These are phyloP conservation scores for Seriola rivoliana DNA, from an alignment of 2,113 vertebrate species.

Conservation along the genomic window DNA sequence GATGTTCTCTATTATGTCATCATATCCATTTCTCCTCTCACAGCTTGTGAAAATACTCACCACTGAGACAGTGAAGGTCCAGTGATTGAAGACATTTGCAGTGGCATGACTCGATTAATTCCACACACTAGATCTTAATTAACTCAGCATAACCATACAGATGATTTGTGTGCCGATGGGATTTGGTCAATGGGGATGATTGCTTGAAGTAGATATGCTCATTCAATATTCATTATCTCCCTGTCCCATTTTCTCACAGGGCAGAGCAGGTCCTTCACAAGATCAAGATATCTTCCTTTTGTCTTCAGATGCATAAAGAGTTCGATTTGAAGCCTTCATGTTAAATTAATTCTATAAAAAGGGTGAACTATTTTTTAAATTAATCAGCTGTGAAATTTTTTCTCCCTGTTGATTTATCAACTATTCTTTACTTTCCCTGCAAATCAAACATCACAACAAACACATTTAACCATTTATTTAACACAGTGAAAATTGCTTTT, in stretches of 20 bases:
- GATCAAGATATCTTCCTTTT: slow-evolving; percentile 61
- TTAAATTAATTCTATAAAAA: slow-evolving; percentile 58
- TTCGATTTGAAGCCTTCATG: slow-evolving; percentile 36
- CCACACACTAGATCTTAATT: slow-evolving; percentile 76
- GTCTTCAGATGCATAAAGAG: slow-evolving; percentile 49
- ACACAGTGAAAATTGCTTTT: slow-evolving; percentile 20
- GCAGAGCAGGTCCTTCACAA: slow-evolving; percentile 54
- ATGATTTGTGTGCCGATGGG: slow-evolving; percentile 71
- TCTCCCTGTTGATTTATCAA: slow-evolving; percentile 36
- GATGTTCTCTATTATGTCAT: slow-evolving; percentile 33
- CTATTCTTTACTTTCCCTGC: slow-evolving; percentile 19
- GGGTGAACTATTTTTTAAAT: slow-evolving; percentile 45
- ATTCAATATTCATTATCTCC: slow-evolving; percentile 76
- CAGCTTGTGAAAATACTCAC: slow-evolving; percentile 6
- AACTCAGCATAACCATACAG: slow-evolving; percentile 69
- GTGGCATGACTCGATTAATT: slow-evolving; percentile 63
- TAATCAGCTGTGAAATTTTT: slow-evolving; percentile 49
- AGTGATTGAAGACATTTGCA: slow-evolving; percentile 60
- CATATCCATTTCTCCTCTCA: not conserved
- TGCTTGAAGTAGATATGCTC: slow-evolving; percentile 72
- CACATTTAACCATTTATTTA: slow-evolving; percentile 16
- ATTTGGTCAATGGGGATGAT: slow-evolving; percentile 75
- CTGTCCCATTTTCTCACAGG: slow-evolving; percentile 58
- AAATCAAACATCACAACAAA: slow-evolving; percentile 41
- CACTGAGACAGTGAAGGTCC: slow-evolving; percentile 39